Percentiles rank a stretch among this genome's conserved stretches.
phyloP scores from a whole-genome alignment of 1,140 invertebrate genomes.

The Meloidogyne hapla region DNA sequence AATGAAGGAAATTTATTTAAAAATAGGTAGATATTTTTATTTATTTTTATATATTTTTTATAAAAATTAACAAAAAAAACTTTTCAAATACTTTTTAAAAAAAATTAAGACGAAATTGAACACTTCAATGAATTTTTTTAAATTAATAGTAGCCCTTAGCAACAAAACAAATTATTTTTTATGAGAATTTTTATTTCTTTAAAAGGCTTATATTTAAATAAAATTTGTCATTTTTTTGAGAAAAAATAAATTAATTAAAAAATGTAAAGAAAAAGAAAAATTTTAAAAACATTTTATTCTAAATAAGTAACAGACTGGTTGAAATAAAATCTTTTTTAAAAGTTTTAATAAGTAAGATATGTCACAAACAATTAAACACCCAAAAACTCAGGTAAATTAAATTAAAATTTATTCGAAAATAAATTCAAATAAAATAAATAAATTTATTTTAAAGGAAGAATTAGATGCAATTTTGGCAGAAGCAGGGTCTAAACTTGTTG shows the following conservation, averaged over 20 bases:
- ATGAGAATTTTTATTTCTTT: not conserved
- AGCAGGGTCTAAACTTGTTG: slow-evolving; percentile 79
- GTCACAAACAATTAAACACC: not conserved
- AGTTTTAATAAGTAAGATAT: not conserved
- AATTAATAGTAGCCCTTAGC: not conserved
- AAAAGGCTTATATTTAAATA: not conserved
- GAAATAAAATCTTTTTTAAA: too few species aligned
- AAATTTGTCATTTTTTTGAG: too few species aligned
- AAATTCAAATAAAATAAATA: slow-evolving; percentile 5
- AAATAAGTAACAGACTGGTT: too few species aligned
- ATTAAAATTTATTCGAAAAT: not conserved
- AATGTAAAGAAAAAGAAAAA: too few species aligned
- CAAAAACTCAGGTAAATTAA: not conserved
- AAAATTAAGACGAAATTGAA: too few species aligned
- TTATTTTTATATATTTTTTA: too few species aligned
- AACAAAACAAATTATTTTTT: not conserved
- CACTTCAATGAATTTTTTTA: not conserved
- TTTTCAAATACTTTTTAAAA: not conserved
- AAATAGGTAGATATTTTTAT: too few species aligned
- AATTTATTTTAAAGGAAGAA: slow-evolving; percentile 66
- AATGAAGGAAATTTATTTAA: too few species aligned
- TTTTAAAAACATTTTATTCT: too few species aligned
- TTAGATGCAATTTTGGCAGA: slow-evolving; percentile 68
- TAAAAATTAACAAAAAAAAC: too few species aligned
- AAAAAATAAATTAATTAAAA: not conserved